Base-by-base conservation (phyloP, 1,140 invertebrate species). In the Cyphomyrmex costatus region DNA sequence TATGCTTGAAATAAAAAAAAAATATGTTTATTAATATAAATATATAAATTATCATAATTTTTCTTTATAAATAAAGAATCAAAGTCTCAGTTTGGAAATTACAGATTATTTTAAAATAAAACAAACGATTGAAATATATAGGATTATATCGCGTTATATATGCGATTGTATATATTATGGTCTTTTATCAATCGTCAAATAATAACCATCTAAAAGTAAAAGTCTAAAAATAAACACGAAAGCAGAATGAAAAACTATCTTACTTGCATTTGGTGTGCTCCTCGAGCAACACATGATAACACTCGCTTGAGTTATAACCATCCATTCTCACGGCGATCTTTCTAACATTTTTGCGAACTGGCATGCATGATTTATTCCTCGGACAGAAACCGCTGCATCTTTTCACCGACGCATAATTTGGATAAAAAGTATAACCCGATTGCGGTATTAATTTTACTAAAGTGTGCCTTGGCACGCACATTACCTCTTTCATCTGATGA, bases 211-310 rank as follows among this genome's bases (percentile, higher is more conserved):
- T 24, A 1, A 46, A 33, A 0, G 19, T 30, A 73, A 10, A 61
- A 24, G n/a, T n/a, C n/a, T n/a, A n/a, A n/a, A n/a, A n/a, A n/a
- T n/a, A 74, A 27, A 27, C n/a, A 16, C 14, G 46, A 58, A n/a
- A 3, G 24, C 7, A 6, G 12, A 74, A 27, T 14, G 19, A 5
- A 46, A 30, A 8, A 58, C 8, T 3, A 42, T 79, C 86, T 88
- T 66, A 90, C 89, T 79, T 88, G 89, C 89, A 90, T 42, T 68
- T 71, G 21, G 12, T 65, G 46, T 90, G 88, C 14, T 89, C 80
- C 14, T 89, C 74, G 66, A 90, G 68, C 0, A 61, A 19, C 14
- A 90, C 61, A 7, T 51, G 51, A 60, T 74, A 63, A 65, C 89
- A 66, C 4, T 16, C 8, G 16, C 5, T 49, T 21, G 21, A 73